Evolutionary conservation across 2,797 vertebrate species (phyloP).

Genomic region (Xyrichtys novacula): DNA sequence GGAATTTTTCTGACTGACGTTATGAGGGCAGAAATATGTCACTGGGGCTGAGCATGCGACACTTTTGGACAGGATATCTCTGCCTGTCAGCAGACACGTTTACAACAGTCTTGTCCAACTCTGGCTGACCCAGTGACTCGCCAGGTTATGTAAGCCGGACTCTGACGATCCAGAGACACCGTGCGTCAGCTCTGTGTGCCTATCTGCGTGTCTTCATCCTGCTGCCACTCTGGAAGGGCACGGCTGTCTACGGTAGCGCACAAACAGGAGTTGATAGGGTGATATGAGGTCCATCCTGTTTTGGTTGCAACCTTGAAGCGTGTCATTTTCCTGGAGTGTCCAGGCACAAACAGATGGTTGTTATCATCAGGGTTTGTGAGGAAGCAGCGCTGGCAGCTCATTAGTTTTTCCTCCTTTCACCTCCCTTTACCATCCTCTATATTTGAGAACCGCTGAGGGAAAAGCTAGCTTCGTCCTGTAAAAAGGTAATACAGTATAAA

Average conservation of each 20-base stretch:
- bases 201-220: slow-evolving; percentile 69
- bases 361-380: slow-evolving; percentile 73
- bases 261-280: slow-evolving; percentile 73
- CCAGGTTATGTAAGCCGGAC: slow-evolving; percentile 59
- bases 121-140: slow-evolving; percentile 61
- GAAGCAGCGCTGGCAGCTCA: slow-evolving; percentile 68
- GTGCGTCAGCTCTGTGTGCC: slow-evolving; percentile 36
- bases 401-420: slow-evolving; percentile 58
- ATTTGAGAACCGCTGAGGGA: no score
- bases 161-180: slow-evolving; percentile 6
- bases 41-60: slow-evolving; percentile 15
- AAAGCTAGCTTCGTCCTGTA: no score
- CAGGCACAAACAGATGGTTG: slow-evolving; percentile 73
- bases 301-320: slow-evolving; percentile 83
- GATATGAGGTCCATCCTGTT: slow-evolving; percentile 84
- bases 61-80: slow-evolving; percentile 60
- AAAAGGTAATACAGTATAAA: background rate
- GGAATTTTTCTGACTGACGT: slow-evolving; percentile 74
- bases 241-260: slow-evolving; percentile 62
- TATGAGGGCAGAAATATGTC: slow-evolving; percentile 49
- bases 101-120: slow-evolving; percentile 64
- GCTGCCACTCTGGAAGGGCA: slow-evolving; percentile 75
- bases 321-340: slow-evolving; percentile 78
- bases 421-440: background rate
- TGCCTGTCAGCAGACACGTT: slow-evolving; percentile 75